Conservation (phyloP, 2,888 invertebrate species). For the Pandemis cinnamomeana region DNA sequence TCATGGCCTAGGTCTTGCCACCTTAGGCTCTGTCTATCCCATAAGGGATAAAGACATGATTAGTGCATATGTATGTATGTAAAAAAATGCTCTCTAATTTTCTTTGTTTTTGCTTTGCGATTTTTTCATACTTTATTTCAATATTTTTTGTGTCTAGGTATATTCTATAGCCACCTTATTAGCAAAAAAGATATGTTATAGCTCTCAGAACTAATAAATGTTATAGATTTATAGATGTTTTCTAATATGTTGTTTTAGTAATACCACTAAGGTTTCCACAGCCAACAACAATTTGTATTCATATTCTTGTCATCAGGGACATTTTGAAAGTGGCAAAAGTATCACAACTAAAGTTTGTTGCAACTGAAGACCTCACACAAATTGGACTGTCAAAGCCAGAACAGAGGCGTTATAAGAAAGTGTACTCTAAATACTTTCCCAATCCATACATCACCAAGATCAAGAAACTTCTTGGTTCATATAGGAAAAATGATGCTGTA, state of each 20-base stretch:
- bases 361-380: constrained; percentile 94
- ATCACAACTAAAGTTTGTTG: constrained; percentile 96
- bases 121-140: too few species aligned
- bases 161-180: too few species aligned
- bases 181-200: not conserved
- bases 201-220: not conserved
- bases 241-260: not conserved
- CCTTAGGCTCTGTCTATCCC: too few species aligned
- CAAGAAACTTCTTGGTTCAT: constrained; percentile 90
- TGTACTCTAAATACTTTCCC: constrained; percentile 96
- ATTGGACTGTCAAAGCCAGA: constrained; percentile 98
- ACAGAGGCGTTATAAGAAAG: constrained; percentile 96
- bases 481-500: constrained; percentile 82
- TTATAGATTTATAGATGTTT: not conserved
- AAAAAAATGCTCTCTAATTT: too few species aligned
- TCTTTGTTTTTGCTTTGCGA: too few species aligned
- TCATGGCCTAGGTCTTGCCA: too few species aligned
- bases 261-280: not conserved
- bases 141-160: too few species aligned
- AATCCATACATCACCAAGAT: constrained; percentile 97
- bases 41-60: too few species aligned
- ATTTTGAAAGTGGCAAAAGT: constrained; percentile 95
- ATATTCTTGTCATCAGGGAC: constrained; percentile 82
- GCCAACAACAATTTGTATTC: not conserved
- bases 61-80: too few species aligned